These are phyloP conservation scores for Fregetta grallaria DNA, from an alignment of 2,113 vertebrate genomes.

Conservation along the genomic window DNA sequence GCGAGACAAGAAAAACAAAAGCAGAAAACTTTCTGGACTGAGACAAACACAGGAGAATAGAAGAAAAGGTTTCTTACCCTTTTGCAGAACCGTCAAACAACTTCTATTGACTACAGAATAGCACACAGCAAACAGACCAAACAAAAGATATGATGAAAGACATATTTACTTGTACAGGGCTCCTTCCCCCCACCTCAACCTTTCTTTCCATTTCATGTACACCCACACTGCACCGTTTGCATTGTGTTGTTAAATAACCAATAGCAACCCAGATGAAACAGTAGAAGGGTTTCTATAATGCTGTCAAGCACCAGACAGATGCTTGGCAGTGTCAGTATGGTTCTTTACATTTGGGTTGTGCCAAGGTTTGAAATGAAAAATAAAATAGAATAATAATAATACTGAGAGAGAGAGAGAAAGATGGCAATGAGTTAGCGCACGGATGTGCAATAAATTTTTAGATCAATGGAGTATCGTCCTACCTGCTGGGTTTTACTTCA, in stretches of 20 bases:
- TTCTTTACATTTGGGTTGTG: not conserved
- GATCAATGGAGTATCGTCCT: not conserved
- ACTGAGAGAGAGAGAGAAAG: not conserved
- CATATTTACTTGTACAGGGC: slow-evolving; percentile 63
- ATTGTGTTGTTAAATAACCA: slow-evolving; percentile 74
- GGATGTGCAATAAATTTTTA: not conserved
- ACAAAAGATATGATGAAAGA: slow-evolving; percentile 77
- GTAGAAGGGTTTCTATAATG: slow-evolving; percentile 44
- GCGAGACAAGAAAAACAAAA: not conserved
- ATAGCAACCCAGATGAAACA: slow-evolving; percentile 56
- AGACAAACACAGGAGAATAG: slow-evolving; percentile 52
- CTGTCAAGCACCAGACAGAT: slow-evolving; percentile 66
- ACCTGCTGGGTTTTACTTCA: not conserved
- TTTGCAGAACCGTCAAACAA: slow-evolving; percentile 61
- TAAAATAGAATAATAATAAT: not conserved
- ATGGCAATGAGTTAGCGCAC: not conserved
- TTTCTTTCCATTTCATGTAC: slow-evolving; percentile 64
- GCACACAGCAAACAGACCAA: slow-evolving; percentile 68
- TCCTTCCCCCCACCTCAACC: slow-evolving; percentile 53
- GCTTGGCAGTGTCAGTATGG: slow-evolving; percentile 37
- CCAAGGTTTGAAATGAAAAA: slow-evolving; percentile 37
- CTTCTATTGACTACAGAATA: slow-evolving; percentile 69
- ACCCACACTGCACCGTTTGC: slow-evolving; percentile 61
- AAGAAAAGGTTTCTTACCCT: slow-evolving; percentile 59
- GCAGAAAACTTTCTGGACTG: slow-evolving; percentile 57